Base-by-base conservation (phyloP, 2,113 vertebrate genomes). In the Thamnophis sirtalis region DNA sequence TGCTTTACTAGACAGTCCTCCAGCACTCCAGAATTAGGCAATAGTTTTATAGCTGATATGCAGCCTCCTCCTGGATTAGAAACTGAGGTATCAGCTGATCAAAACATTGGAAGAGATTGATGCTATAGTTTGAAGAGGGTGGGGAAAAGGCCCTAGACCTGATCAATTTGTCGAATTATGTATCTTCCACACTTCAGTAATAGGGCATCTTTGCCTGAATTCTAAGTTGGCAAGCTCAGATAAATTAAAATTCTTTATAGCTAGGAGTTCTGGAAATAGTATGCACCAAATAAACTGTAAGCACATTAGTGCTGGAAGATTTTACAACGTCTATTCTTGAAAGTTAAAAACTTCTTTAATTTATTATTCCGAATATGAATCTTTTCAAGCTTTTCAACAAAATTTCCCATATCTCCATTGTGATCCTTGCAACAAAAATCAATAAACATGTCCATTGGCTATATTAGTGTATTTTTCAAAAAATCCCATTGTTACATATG, bases 301-400 rank as follows among this genome's bases (percentile, higher is more conserved):
- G 2, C 15, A 11, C 1, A 90, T 48, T 58, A 73, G 5, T 93
- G 93, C 93, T 95, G 95, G 92, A 91, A 95, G 68, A 49, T 93
- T 95, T 95, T 95, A 80, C 19, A 58, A 28, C n/a, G 43, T 50
- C 28, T 86, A 33, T 56, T 9, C n/a, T 84, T 50, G 9, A 86
- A 55, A 58, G 54, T 49, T 49, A 58, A 86, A 17, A 58, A 49
- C 5, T 9, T 86, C 26, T 49, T 86, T 43, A 91, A 91, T 48
- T 48, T 17, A 13, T 60, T 58, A 91, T 91, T 60, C 38, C 43
- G 85, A 51, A 26, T 9, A 80, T 28, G 48, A 89, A 49, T 53
- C 68, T 19, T 6, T 38, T 80, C 68, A 90, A 84, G 68, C 17
- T 33, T 91, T 28, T 86, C 28, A 26, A 91, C 48, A 26, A 26